These are phyloP conservation scores for Ceratosolen fusciceps DNA, from an alignment of 1,140 invertebrate species.

Conservation along the genomic window DNA sequence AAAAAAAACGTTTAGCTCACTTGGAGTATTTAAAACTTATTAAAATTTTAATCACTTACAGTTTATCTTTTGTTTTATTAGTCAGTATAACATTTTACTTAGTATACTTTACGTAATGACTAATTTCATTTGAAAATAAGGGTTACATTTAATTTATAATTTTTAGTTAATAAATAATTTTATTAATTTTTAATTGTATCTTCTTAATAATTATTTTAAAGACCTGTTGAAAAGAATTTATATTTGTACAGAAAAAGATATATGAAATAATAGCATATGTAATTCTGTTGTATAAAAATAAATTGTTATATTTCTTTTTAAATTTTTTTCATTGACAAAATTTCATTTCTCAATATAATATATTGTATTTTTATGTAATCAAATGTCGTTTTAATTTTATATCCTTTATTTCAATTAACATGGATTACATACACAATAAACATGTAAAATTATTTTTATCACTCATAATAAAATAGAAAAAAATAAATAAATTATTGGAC, in stretches of 20 bases:
- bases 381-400: neutral
- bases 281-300: neutral
- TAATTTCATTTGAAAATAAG: too few relatives aligned
- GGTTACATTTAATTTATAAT: too few relatives aligned
- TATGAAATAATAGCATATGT: neutral
- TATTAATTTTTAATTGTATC: neutral
- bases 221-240: neutral
- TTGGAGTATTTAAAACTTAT: constrained; percentile 70
- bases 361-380: neutral
- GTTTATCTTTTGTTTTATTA: constrained; percentile 70
- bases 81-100: constrained; percentile 72
- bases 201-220: neutral
- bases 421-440: too few relatives aligned
- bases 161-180: neutral
- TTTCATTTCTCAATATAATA: neutral
- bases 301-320: neutral
- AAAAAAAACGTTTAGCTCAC: constrained; percentile 58
- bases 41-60: constrained; percentile 71
- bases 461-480: too few relatives aligned
- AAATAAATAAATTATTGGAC: too few relatives aligned
- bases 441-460: neutral
- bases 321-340: too few relatives aligned
- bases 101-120: constrained; percentile 69
- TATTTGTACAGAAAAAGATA: neutral
- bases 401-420: neutral